phyloP scores from a whole-genome alignment of 2,797 vertebrate genomes.

The Intellagama lesueurii region DNA sequence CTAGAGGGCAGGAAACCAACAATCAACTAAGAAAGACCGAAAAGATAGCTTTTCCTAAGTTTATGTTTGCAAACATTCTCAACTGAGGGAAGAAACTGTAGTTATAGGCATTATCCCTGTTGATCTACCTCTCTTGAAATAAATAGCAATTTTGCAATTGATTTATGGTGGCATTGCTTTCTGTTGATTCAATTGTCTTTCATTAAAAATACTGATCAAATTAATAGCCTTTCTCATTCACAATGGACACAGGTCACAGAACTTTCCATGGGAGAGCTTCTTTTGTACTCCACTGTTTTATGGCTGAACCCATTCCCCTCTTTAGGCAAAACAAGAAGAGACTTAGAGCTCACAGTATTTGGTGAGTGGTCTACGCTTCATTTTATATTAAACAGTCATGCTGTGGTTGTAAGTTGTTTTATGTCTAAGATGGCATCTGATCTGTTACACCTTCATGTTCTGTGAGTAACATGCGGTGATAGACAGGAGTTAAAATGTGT shows the following conservation, averaged over 20 bases:
- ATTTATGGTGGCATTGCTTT: neutral
- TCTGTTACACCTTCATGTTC: neutral
- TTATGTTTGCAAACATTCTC: neutral
- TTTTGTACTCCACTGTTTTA: constrained; percentile 91
- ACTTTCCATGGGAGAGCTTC: constrained; percentile 98
- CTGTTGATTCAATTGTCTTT: neutral
- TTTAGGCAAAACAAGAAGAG: constrained; percentile 92
- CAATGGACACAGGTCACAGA: constrained; percentile 88
- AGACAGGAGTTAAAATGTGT: neutral
- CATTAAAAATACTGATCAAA: neutral
- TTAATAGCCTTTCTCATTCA: neutral
- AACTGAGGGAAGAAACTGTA: neutral
- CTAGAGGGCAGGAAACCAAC: neutral
- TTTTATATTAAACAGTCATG: neutral
- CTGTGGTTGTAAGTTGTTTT: neutral
- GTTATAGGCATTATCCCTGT: neutral
- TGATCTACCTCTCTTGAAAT: neutral
- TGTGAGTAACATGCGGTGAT: too few species aligned
- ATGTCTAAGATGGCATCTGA: neutral
- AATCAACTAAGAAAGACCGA: neutral
- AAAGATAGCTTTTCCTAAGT: neutral
- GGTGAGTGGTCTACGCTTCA: constrained; percentile 80
- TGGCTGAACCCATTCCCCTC: constrained; percentile 96
- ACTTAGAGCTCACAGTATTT: constrained; percentile 94
- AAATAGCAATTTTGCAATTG: neutral